Base-by-base conservation (phyloP, 2,797 vertebrate species). In the Neosilurus hyrtlii region DNA sequence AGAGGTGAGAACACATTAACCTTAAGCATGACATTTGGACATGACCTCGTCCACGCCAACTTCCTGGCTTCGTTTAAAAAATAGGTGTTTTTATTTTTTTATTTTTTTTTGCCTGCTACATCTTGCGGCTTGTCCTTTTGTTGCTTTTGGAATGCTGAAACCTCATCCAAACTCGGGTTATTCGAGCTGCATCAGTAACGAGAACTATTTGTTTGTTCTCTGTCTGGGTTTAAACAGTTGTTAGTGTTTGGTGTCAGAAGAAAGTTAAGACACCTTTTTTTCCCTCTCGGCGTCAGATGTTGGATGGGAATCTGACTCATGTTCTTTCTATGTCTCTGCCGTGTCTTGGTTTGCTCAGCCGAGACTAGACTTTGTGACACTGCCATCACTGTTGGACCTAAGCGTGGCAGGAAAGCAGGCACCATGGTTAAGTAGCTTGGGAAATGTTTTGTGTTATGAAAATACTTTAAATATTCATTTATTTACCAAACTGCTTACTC, bases 21-120 rank as follows among this genome's bases (percentile, higher is more conserved):
- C 84, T 85, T 80, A 89, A 88, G 86, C 77, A 83, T 90, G 89
- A 89, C 89, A 89, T 89, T 91, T 86, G 89, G 89, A 91, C 89
- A 90, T 88, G 66, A 66, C 24, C 26, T 9, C 24, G 4, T 24
- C n/a, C 37, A 49, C 3, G 37, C 43, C 18, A 9, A 51, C 14
- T 16, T 2, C 10, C 70, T 4, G 2, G 9, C 0, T 74, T 72
- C 16, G 0, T 2, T 24, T 73, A 56, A 73, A 75, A 74, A 30
- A 18, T 74, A 26, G 9, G 52, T 75, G 54, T 24, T 10, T 0
- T 61, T 61, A 43, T 37, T 68, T 20, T 22, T 0, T 16, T 26
- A n/a, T 7, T 7, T 35, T 49, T 20, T 43, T 43, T 70, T 5
- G 20, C 18, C 10, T 77, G 59, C 59, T 18, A n/a, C 4, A 26